Conservation (phyloP, 64 coral and sea anemone species). For the Dendrophyllia cribrosa region DNA sequence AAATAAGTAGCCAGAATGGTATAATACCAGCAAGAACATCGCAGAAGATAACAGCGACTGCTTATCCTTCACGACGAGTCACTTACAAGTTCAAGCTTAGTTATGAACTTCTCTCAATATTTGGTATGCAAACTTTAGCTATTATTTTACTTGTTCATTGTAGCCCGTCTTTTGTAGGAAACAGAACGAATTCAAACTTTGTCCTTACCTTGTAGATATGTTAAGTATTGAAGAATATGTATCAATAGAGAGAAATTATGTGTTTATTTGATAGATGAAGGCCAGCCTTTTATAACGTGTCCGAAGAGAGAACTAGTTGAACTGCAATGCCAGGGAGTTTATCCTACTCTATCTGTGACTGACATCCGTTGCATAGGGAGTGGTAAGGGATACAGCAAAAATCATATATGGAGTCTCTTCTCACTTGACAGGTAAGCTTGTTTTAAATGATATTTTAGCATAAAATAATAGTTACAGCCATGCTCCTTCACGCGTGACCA, state of each 20-base stretch:
- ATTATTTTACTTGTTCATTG: background rate
- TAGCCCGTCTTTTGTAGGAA: too few species aligned
- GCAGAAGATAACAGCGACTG: slow-evolving; percentile 84
- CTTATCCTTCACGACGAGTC: slow-evolving; percentile 74
- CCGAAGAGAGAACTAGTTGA: slow-evolving; percentile 80
- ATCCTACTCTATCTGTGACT: slow-evolving; percentile 86
- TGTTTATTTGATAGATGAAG: slow-evolving; percentile 43
- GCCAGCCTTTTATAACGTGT: slow-evolving; percentile 57
- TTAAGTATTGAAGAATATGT: background rate
- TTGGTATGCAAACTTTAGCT: slow-evolving; percentile 33
- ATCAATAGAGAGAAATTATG: background rate
- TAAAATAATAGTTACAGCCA: too few species aligned
- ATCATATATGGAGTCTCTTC: slow-evolving; percentile 92
- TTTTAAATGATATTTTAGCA: too few species aligned
- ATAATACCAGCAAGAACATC: slow-evolving; percentile 89
- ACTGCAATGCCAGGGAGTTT: slow-evolving; percentile 87
- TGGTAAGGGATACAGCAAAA: slow-evolving; percentile 86
- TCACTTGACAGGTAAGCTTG: slow-evolving; percentile 82
- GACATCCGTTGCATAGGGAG: slow-evolving; percentile 83
- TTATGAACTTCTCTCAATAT: slow-evolving; percentile 78
- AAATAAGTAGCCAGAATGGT: slow-evolving; percentile 63
- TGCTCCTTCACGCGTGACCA: too few species aligned
- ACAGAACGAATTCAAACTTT: too few species aligned
- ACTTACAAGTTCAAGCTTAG: slow-evolving; percentile 75
- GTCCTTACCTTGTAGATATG: background rate